Conservation (phyloP, 2,797 vertebrate genomes). For the Sciurus carolinensis region DNA sequence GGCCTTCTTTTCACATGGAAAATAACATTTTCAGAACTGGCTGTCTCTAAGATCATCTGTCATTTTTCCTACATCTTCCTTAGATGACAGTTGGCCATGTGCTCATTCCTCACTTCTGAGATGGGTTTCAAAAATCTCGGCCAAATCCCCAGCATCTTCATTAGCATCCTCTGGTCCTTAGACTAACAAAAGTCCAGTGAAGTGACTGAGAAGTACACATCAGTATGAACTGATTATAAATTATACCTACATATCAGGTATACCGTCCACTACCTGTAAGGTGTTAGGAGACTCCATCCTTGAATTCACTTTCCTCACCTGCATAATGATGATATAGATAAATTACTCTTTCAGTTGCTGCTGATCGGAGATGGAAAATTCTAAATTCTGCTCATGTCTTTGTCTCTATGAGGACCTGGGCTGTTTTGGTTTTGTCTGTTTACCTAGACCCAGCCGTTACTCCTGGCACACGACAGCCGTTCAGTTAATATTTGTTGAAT, state of each 20-base stretch:
- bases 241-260: not conserved
- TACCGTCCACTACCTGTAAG: not conserved
- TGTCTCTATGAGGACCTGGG: not conserved
- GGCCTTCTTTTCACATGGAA: not conserved
- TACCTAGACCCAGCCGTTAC: not conserved
- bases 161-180: not conserved
- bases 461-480: not conserved
- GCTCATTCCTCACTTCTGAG: slow-evolving; percentile 11
- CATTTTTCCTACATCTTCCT: not conserved
- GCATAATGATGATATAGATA: not conserved
- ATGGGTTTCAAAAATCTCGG: not conserved
- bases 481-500: slow-evolving; percentile 37
- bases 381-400: not conserved
- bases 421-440: not conserved
- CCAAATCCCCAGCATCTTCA: not conserved
- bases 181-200: slow-evolving; percentile 13
- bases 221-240: not conserved
- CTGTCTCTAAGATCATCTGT: not conserved
- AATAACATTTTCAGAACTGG: slow-evolving; percentile 44
- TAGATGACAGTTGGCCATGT: not conserved
- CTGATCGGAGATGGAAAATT: not conserved
- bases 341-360: not conserved
- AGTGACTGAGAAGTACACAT: not conserved
- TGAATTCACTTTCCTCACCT: slow-evolving; percentile 20
- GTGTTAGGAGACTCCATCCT: not conserved